Evolutionary conservation across 2,797 vertebrate genomes (phyloP), one percentile per base, ranked within the genome.

Genomic region (Pristis pectinata): DNA sequence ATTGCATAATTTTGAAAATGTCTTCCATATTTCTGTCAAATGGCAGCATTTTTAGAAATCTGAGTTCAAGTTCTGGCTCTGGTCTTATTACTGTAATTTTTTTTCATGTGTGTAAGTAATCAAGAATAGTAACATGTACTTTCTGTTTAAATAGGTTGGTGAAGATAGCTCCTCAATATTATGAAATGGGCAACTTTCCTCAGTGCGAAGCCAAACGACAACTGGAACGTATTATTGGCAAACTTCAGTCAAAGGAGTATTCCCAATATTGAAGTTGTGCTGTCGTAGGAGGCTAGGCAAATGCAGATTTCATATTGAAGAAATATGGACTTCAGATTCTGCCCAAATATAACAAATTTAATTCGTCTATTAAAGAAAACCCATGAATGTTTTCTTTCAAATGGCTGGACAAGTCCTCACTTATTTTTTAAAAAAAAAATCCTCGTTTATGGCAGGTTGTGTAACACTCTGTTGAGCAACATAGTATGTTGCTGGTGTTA

Each of bases 181-280:
- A 99, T 94, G 98, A 99, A 97, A 98, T 99, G 98, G 96, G 98
- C 96, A 99, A 99, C 98, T 99, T 99, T 97, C 99, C 99, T 95
- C 98, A 99, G 97, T 99, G 98, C 94, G 99, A 99, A 97, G 99
- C 98, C 95, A 99, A 99, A 97, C 98, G 98, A 97, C 98, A 99
- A 97, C 97, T 99, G 98, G 98, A 99, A 96, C 98, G 98, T 96
- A 99, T 99, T 96, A 97, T 99, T 96, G 98, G 98, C 96, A 99
- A 99, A 97, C 97, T 98, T 97, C 98, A 98, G 96, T 98, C 98
- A 96, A 99, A 99, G 98, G 99, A 99, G 97, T 98, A 98, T 97
- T 98, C 98, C 95, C 98, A 99, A 96, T 99, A 98, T 97, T 99
- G 96, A 97, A 97, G 96, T 97, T 96, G 96, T 76, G 97, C 96